phyloP scores from a whole-genome alignment of 2,888 invertebrate genomes.

The Parnassius smintheus region DNA sequence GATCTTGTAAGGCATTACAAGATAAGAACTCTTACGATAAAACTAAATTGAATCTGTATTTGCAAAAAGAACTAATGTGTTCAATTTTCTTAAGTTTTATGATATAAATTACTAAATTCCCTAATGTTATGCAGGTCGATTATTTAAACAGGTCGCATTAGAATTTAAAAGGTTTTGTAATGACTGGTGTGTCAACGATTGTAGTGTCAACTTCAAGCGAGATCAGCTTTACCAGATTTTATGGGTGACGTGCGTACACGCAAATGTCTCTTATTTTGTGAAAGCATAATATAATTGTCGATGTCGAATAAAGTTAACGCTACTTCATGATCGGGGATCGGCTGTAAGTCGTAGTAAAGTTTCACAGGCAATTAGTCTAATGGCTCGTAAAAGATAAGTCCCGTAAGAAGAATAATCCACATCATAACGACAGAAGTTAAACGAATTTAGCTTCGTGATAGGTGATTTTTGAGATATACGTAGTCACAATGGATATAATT shows the following conservation, averaged over 20 bases:
- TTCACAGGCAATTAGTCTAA: conserved; percentile 10
- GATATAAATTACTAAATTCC: no score
- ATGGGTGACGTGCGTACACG: conserved; percentile 55
- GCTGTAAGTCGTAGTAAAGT: conserved; percentile 1
- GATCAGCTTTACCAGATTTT: conserved; percentile 48
- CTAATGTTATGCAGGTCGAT: neutral
- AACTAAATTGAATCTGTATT: no score
- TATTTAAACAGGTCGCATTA: neutral
- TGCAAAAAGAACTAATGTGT: no score
- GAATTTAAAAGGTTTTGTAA: conserved; percentile 43
- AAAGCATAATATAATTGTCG: conserved; percentile 51
- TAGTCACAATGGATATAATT: no score
- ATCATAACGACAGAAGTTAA: no score
- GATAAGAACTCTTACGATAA: no score
- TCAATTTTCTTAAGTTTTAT: no score
- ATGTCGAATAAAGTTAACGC: conserved; percentile 39
- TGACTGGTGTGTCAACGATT: conserved; percentile 42
- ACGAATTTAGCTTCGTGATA: no score
- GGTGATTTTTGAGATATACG: no score
- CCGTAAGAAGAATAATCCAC: neutral
- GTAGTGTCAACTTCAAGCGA: conserved; percentile 50
- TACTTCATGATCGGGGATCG: conserved; percentile 6
- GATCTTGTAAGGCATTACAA: no score
- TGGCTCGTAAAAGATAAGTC: neutral
- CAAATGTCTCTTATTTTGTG: conserved; percentile 36